Conservation (phyloP, 2,797 vertebrate species). For the Onychomys arenicola region DNA sequence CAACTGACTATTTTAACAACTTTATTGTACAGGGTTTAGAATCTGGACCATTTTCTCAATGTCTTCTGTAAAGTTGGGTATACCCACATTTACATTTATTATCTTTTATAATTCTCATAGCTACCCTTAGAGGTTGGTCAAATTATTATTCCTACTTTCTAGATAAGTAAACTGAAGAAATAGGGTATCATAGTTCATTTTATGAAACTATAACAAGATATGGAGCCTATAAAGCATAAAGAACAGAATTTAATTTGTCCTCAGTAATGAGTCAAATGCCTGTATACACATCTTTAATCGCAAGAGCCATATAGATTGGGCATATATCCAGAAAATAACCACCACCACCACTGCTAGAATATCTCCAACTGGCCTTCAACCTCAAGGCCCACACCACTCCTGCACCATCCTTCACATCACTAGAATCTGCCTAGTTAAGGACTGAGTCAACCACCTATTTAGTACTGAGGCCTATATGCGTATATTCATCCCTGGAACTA, state of each 20-base stretch:
- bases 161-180: constrained; percentile 21
- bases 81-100: neutral
- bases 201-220: neutral
- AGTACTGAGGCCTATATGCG: neutral
- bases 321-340: neutral
- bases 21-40: neutral
- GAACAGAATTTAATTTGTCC: neutral
- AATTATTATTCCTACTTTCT: constrained; percentile 10
- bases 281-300: neutral
- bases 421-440: neutral
- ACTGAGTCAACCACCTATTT: neutral
- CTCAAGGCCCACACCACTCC: neutral
- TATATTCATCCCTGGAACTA: neutral
- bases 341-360: neutral
- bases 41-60: neutral
- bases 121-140: neutral
- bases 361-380: neutral
- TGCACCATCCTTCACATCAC: neutral
- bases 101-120: constrained; percentile 33
- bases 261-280: neutral
- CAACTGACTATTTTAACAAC: neutral
- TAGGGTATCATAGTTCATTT: neutral
- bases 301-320: neutral
- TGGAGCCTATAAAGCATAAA: neutral
- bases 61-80: neutral